Percentiles rank a stretch among this genome's conserved stretches.
These are phyloP conservation scores for Berghia stephanieae DNA, from an alignment of 1,140 invertebrate genomes.

Conservation along the genomic window DNA sequence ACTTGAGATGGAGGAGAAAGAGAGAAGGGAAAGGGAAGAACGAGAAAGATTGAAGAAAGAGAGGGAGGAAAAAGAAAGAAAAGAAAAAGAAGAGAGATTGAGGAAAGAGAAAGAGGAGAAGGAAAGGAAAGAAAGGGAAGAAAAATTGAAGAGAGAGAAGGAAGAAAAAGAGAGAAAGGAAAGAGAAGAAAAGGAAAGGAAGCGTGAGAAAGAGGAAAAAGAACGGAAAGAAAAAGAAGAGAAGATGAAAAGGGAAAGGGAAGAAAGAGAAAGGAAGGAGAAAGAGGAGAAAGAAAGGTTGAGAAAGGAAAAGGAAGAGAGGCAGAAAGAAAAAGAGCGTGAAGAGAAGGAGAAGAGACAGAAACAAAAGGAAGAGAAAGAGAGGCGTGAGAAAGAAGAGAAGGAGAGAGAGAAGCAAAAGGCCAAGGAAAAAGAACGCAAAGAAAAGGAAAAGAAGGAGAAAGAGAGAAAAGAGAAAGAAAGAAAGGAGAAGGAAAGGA, in stretches of 20 bases:
- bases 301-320: conserved; percentile 40
- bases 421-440: conserved; percentile 5
- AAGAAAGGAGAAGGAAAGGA: conserved; percentile 11
- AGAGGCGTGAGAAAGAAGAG: conserved; percentile 28
- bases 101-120: conserved; percentile 31
- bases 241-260: conserved; percentile 16
- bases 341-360: conserved; percentile 24
- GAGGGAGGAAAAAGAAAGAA: conserved; percentile 16
- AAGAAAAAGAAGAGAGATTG: conserved; percentile 20
- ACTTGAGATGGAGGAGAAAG: conserved; percentile 36
- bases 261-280: conserved; percentile 25
- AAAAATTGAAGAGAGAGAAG: conserved; percentile 30
- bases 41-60: neutral
- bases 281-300: conserved; percentile 38
- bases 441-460: conserved; percentile 33
- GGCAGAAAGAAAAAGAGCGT: conserved; percentile 15
- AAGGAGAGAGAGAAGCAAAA: conserved; percentile 28
- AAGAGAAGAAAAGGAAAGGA: conserved; percentile 29
- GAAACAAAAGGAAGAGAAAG: conserved; percentile 16
- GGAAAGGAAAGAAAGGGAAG: conserved; percentile 33
- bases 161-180: conserved; percentile 28
- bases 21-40: neutral
- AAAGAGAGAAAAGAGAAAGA: conserved; percentile 38
- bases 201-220: conserved; percentile 39
- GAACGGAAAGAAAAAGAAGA: conserved; percentile 29